phyloP scores from a whole-genome alignment of 2,888 invertebrate species.

The Elmis aenea region DNA sequence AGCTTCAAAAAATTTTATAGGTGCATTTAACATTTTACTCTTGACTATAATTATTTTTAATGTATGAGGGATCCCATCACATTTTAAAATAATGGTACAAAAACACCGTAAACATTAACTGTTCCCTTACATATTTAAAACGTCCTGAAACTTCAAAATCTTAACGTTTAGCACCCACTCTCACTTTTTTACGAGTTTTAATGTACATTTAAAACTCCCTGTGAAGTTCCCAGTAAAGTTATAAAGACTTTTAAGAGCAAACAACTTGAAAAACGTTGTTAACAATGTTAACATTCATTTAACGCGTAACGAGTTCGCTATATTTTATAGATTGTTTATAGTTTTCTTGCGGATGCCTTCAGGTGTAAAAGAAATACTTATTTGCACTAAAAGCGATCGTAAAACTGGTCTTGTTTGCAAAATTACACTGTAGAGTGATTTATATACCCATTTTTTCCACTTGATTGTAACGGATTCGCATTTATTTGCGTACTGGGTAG shows the following conservation, averaged over 20 bases:
- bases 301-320: conserved; percentile 5
- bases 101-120: conserved; percentile 13
- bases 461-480: too few species aligned
- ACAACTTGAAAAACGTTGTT: too few species aligned
- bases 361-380: conserved; percentile 8
- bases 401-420: conserved; percentile 13
- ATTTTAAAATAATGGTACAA: conserved; percentile 12
- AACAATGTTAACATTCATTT: conserved; percentile 17
- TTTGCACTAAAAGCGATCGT: conserved; percentile 12
- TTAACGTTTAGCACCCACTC: conserved; percentile 5
- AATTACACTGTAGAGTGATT: conserved; percentile 7
- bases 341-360: conserved; percentile 9
- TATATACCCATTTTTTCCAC: too few species aligned
- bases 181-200: conserved; percentile 1
- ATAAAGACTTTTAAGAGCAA: too few species aligned
- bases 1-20: conserved; percentile 21
- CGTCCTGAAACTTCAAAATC: not conserved
- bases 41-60: conserved; percentile 26
- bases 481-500: too few species aligned
- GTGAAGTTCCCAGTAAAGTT: conserved; percentile 11
- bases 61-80: conserved; percentile 16
- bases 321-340: conserved; percentile 13
- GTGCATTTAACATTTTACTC: conserved; percentile 22
- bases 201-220: conserved; percentile 3
- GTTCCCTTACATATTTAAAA: not conserved